Conservation (phyloP, 2,113 vertebrate species). For the Zosterops pallidus region DNA sequence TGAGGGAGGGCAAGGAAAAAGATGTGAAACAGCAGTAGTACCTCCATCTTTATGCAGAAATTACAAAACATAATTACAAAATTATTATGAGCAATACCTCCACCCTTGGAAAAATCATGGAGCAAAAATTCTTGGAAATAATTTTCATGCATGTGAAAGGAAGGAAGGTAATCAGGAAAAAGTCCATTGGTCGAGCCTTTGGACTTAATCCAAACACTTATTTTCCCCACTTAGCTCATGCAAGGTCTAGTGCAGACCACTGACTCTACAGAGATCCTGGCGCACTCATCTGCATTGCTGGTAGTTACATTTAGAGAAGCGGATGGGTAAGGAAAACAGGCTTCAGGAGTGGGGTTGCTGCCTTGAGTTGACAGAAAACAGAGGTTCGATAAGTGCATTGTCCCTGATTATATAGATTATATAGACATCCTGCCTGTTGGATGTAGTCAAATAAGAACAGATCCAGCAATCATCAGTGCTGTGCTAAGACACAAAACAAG, state of each 20-base stretch:
- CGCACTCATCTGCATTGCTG: background rate
- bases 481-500: background rate
- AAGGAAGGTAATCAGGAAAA: background rate
- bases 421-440: background rate
- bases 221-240: background rate
- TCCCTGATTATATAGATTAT: fast-evolving
- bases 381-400: background rate
- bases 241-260: background rate
- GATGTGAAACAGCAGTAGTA: background rate
- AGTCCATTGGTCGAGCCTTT: background rate
- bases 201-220: background rate
- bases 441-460: background rate
- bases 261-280: background rate
- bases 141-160: background rate
- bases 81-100: background rate
- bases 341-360: background rate
- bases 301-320: background rate
- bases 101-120: background rate
- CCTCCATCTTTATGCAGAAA: background rate
- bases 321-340: background rate
- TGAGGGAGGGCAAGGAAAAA: background rate
- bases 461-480: background rate
- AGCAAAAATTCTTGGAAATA: background rate
- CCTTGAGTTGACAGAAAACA: background rate
- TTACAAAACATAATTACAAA: background rate